Base-by-base conservation (phyloP, 2,797 vertebrate genomes). In the Menidia menidia region DNA sequence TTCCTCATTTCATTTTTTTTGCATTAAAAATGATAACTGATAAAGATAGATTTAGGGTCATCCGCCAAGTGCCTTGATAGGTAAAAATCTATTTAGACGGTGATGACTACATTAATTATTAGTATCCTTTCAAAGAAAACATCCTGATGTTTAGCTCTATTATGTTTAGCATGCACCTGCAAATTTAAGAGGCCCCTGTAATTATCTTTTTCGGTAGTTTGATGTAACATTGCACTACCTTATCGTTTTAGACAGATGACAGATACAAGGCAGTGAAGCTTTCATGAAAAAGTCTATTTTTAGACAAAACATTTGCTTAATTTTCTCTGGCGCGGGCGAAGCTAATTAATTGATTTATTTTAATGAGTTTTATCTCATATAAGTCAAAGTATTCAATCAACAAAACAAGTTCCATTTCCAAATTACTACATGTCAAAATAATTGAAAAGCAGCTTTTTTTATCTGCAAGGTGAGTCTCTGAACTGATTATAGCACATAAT, bases 81-180 rank as follows among this genome's bases (percentile, higher is more conserved):
- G 30, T 61, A 48, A 61, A 52, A 39, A 60, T 58, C 42, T 68
- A 19, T 41, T 52, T 25, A 30, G 13, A 61, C 64, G 69, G 45
- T 16, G 35, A 19, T 8, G n/a, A 48, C 3, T 2, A 12, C 6
- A 25, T 43, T n/a, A 2, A 69, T 1, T 51, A 43, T 8, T 35
- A 25, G 25, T 25, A n/a, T 10, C 31, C n/a, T 13, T 39, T 51
- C 12, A 18, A 15, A 12, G 8, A 50, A 33, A 48, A 15, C 55
- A 57, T 43, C 25, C 68, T 51, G 6, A n/a, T 33, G 35, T 64
- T 67, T 31, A 42, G 45, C 54, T 18, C 8, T 48, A 31, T 60
- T 30, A 30, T 32, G 32, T 42, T 59, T 15, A 52, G 41, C n/a
- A 7, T 69, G 48, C 25, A 35, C 50, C 44, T 53, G 35, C n/a